Conservation (phyloP, 1,140 invertebrate genomes). For the Octopus bimaculoides region DNA sequence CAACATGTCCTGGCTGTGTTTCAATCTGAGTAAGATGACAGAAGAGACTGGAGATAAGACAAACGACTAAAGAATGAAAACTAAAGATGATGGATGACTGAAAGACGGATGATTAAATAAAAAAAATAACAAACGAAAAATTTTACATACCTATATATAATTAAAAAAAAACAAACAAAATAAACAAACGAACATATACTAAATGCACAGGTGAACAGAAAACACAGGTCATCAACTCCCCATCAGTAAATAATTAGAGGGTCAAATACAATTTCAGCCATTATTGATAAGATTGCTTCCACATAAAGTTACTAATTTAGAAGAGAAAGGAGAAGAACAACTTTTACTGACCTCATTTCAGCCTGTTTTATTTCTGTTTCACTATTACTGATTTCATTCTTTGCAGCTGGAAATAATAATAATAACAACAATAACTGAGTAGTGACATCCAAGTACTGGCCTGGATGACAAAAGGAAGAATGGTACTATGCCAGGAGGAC, state of each 20-base stretch:
- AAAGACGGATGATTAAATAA: neutral
- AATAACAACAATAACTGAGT: neutral
- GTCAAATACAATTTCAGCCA: too few species aligned
- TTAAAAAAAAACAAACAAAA: neutral
- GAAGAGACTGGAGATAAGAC: too few species aligned
- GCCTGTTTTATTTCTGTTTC: constrained; percentile 79
- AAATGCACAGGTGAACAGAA: neutral
- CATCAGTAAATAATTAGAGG: too few species aligned
- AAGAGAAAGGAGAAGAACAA: neutral
- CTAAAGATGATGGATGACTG: too few species aligned
- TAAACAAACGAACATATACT: neutral
- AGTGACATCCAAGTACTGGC: too few species aligned
- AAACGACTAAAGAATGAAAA: too few species aligned
- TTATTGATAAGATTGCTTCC: too few species aligned
- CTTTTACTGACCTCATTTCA: constrained; percentile 65
- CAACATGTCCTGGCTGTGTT: constrained; percentile 70
- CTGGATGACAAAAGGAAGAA: too few species aligned
- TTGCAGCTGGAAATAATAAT: constrained; percentile 64
- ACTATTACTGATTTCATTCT: constrained; percentile 72
- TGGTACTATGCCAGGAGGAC: too few species aligned
- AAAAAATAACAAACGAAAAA: neutral
- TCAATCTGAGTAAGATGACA: constrained; percentile 54
- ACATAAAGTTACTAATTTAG: too few species aligned
- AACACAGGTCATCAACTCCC: too few species aligned
- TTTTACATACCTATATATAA: neutral